Base-by-base conservation (phyloP, 1,140 invertebrate species). In the Drusus annulatus region DNA sequence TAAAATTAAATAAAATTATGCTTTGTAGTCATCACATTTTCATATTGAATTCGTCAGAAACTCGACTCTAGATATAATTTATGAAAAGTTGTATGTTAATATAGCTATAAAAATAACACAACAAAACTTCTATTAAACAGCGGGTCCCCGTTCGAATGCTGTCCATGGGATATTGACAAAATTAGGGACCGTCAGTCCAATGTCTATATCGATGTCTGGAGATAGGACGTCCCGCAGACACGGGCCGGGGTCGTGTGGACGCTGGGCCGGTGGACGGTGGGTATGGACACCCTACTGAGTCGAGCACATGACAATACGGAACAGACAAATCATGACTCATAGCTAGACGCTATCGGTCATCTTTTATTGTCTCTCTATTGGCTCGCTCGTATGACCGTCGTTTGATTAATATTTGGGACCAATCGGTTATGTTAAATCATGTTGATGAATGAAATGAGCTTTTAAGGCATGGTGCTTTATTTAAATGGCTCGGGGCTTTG, bases 311-410 rank as follows among this genome's bases (percentile, higher is more conserved):
- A 75, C 69, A 81, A 69, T 58, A 36, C 19, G 23, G 31, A 62
- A 31, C 80, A 68, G 63, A 81, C 80, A 81, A 81, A 81, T 81
- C 80, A 81, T 78, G 75, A 78, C 65, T 80, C 79, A 80, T 69
- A 80, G 56, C 71, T 65, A 74, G 63, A 77, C 63, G 60, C 60
- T 60, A 80, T 73, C 79, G 54, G 45, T 79, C 65, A 79, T 74
- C 56, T 45, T 25, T 60, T 45, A 74, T 73, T 73, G 62, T 68
- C 54, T 21, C 54, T 16, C 50, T 19, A 28, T 51, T 31, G 45
- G 15, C 25, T 13, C 62, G 62, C 10, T 28, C 6, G 62, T 13
- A 15, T 7, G 62, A 31, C 21, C 23, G 28, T 6, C 21, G 62
- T 28, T 28, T 16, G 62, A 28, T 28, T 25, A 4, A 65, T 65